Base-by-base conservation (phyloP, 2,797 vertebrate genomes). In the Distichodus sexfasciatus region DNA sequence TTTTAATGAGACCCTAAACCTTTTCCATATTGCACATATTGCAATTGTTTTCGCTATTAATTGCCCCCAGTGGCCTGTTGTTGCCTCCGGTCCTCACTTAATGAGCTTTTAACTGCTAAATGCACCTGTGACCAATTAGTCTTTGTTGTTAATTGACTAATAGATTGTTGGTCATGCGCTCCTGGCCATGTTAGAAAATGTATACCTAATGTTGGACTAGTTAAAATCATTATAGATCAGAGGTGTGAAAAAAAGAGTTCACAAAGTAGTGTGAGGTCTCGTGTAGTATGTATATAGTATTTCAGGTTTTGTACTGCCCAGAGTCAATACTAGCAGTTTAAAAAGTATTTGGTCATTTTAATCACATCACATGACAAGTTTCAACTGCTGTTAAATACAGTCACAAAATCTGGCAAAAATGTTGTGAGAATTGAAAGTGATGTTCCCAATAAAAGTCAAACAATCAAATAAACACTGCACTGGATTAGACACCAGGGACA, bases 121-220 rank as follows among this genome's bases (percentile, higher is more conserved):
- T 48, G 28, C 54, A 60, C 28, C 24, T 71, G 47, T 67, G 65
- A 71, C 46, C 36, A 58, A 63, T 64, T 68, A 60, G 59, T 28
- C 33, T 60, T 33, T 31, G 64, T 62, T 68, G 54, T 69, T 75
- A 69, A 64, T 74, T 66, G 36, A 9, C 17, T 63, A 35, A 58
- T 62, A 31, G 24, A 58, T 69, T 24, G 47, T 58, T 66, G 62
- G 57, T 40, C 55, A 19, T 3, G 6, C 35, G 19, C 26, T 40
- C 65, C 21, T 64, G 14, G 38, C 12, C 28, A 23, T 24, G 12
- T 55, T 75, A 70, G 68, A 59, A 60, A 44, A 43, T 28, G 28
- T 35, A 31, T 47, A 53, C 10, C 19, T 41, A 21, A 64, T 48
- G n/a, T 5, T 57, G 44, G 17, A 15, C 23, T 50, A 29, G 2